Base-by-base conservation (phyloP, 2,888 invertebrate genomes). In the Platycheirus rosarum region DNA sequence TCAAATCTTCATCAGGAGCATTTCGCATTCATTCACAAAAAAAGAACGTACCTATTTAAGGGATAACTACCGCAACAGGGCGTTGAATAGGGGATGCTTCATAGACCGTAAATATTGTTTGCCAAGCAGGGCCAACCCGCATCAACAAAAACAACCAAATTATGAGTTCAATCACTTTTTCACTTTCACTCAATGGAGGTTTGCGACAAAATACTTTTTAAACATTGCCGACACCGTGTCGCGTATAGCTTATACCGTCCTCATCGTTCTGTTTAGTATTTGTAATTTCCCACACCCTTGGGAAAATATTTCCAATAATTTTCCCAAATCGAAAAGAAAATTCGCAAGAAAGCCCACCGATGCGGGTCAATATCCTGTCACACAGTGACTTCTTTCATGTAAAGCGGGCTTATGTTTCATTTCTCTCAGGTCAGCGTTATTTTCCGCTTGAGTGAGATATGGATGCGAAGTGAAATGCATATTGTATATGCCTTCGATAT, bases 111-210 rank as follows among this genome's bases (percentile, higher is more conserved):
- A 65, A 44, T 49, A 65, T 60, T 80, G 70, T 75, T 75, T 75
- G 46, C 48, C 46, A 40, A 46, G 57, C 66, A 62, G 53, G 40
- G 51, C 40, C 60, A 55, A 66, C 80, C 80, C 80, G 80, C 80
- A 80, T 80, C 80, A 80, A 80, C 75, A 80, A 80, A 80, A 80
- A 65, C 70, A 65, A 62, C 60, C 40, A 46, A 80, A 70, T 75
- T 75, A 80, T 29, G 80, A 20, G 35, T 80, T 57, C 74, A 74
- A 57, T 40, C 37, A 37, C 44, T 70, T 40, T n/a, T 49, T 71
- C 63, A 75, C 68, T 75, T 62, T 75, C 68, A 13, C 13, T 68
- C 60, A 9, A 26, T 26, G 20, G 11, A 13, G 0, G 3, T 13
- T 13, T 0, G 8, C 2, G 14, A 1, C 18, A 11, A 13, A 14